Evolutionary conservation across 2,888 invertebrate genomes (phyloP).

Genomic region (Deilephila elpenor): DNA sequence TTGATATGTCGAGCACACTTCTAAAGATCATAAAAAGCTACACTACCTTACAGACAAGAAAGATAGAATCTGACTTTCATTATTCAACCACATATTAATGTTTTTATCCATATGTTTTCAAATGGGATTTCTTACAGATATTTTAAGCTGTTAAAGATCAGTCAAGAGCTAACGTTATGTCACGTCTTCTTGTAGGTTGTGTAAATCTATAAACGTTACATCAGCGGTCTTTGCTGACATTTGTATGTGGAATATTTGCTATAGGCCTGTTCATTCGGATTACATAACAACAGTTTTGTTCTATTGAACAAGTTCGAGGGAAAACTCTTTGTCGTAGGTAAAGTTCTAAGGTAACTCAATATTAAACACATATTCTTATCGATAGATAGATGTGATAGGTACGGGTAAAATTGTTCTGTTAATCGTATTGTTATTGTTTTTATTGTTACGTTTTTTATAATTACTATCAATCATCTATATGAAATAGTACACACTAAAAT

Average conservation of each 20-base stretch:
- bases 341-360: no score
- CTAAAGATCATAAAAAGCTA: no score
- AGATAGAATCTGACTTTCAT: no score
- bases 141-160: background rate
- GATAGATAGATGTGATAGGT: no score
- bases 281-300: background rate
- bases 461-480: no score
- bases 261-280: background rate
- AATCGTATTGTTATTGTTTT: no score
- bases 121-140: background rate
- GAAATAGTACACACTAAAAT: no score
- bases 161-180: background rate
- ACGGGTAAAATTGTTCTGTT: no score
- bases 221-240: conserved; percentile 2
- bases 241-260: conserved; percentile 15
- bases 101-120: background rate
- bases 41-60: no score
- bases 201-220: conserved; percentile 19
- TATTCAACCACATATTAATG: background rate
- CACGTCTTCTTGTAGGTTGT: background rate
- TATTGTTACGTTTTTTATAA: no score
- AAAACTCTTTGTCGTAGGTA: background rate
- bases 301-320: background rate
- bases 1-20: no score
- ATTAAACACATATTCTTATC: no score